A percentile compares a stretch with the other conserved stretches of the same genome.
Conservation (phyloP, 2,797 vertebrate genomes). For the Scolopax bukidnonensis region DNA sequence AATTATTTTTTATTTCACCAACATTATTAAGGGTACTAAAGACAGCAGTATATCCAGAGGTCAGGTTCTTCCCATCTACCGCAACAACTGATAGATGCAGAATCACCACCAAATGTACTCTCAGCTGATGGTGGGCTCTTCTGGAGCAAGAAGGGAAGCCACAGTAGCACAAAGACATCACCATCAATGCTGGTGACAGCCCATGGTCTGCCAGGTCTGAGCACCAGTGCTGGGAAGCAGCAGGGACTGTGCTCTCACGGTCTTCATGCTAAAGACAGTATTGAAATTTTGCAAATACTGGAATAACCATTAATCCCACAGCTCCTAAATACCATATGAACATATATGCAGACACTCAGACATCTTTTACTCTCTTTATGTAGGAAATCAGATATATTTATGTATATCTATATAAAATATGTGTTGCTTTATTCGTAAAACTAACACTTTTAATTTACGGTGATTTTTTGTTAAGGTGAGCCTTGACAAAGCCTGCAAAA, state of each 20-base stretch:
- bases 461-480: background rate
- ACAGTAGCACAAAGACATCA: background rate
- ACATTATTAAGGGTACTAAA: background rate
- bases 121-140: background rate
- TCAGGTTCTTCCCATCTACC: background rate
- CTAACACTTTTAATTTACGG: background rate
- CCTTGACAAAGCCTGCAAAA: background rate
- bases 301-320: background rate
- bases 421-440: background rate
- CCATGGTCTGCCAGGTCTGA: background rate
- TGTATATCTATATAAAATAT: background rate
- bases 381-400: background rate
- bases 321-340: background rate
- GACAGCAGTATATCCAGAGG: background rate
- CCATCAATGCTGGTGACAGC: background rate
- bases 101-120: background rate
- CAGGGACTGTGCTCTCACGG: background rate
- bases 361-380: background rate
- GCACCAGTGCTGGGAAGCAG: background rate
- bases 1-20: background rate
- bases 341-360: background rate
- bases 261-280: background rate
- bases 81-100: background rate
- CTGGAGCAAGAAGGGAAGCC: background rate
- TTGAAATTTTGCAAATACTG: background rate